A percentile compares a stretch with the other conserved stretches of the same genome.
Evolutionary conservation across 2,888 invertebrate genomes (phyloP).

Genomic region (Acleris literana): DNA sequence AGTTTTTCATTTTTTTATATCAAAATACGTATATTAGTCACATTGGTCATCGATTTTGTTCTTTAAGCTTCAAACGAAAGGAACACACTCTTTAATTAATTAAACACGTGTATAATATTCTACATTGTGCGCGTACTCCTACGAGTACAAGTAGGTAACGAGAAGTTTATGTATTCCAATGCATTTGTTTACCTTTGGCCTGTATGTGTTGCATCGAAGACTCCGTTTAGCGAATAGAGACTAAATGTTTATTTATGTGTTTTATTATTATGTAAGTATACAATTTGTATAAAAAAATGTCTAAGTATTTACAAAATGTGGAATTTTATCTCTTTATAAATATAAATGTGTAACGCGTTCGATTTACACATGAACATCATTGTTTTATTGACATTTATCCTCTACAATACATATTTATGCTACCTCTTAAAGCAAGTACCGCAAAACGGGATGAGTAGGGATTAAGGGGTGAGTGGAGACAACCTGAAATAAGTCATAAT

Average conservation of each 20-base stretch:
- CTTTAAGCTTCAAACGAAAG: no score
- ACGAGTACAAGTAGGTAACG: no score
- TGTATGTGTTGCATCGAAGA: constrained; percentile 30
- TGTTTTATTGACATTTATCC: constrained; percentile 47
- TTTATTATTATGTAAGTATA: constrained; percentile 49
- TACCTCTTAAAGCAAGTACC: background rate
- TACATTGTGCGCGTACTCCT: no score
- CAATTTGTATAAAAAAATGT: constrained; percentile 69
- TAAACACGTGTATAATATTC: no score
- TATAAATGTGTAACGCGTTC: constrained; percentile 80
- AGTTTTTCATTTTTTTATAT: no score
- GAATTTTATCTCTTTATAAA: constrained; percentile 81
- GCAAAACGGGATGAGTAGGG: no score
- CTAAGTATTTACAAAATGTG: constrained; percentile 79
- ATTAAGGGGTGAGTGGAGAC: no score
- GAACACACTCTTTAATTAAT: no score
- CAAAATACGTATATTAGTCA: no score
- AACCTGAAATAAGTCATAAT: no score
- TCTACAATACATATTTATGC: background rate
- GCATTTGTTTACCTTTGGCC: constrained; percentile 13
- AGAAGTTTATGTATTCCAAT: background rate
- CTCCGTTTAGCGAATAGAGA: constrained; percentile 35
- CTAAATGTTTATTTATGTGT: constrained; percentile 62
- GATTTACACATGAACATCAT: constrained; percentile 60
- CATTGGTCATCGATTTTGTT: no score